Conservation (phyloP, 1,140 invertebrate genomes). For the Bombus confusus region DNA sequence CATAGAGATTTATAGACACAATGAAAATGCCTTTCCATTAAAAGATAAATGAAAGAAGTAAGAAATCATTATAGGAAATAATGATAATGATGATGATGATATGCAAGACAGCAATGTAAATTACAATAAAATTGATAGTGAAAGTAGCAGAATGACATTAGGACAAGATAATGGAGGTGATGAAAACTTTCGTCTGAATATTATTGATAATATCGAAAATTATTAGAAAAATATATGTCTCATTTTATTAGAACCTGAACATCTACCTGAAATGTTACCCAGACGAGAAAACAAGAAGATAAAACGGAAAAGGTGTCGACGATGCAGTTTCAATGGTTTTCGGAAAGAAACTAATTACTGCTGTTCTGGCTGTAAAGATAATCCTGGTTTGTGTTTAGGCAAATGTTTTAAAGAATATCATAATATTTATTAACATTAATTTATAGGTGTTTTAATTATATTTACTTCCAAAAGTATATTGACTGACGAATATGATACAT, state of each 20-base stretch:
- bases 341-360: slow-evolving; percentile 34
- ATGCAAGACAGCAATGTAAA: not conserved
- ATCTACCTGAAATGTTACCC: slow-evolving; percentile 22
- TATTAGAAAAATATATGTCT: slow-evolving; percentile 5
- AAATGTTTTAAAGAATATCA: slow-evolving; percentile 35
- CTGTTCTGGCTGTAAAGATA: slow-evolving; percentile 22
- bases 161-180: not conserved
- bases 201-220: slow-evolving; percentile 2
- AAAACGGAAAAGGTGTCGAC: slow-evolving; percentile 31
- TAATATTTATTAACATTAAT: not conserved
- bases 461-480: not conserved
- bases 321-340: not conserved
- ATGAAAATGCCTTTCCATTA: not conserved
- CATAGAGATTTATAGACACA: not conserved
- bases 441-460: not conserved
- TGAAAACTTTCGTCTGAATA: slow-evolving; percentile 22
- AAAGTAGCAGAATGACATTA: not conserved
- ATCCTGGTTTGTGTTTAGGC: slow-evolving; percentile 36
- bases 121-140: not conserved
- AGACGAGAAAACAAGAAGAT: slow-evolving; percentile 21
- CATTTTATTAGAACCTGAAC: not conserved
- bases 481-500: not conserved
- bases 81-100: not conserved
- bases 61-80: not conserved
- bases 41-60: not conserved